These are phyloP conservation scores for Illadopsis cleaveri DNA, from an alignment of 2,113 vertebrate species.

Conservation along the genomic window DNA sequence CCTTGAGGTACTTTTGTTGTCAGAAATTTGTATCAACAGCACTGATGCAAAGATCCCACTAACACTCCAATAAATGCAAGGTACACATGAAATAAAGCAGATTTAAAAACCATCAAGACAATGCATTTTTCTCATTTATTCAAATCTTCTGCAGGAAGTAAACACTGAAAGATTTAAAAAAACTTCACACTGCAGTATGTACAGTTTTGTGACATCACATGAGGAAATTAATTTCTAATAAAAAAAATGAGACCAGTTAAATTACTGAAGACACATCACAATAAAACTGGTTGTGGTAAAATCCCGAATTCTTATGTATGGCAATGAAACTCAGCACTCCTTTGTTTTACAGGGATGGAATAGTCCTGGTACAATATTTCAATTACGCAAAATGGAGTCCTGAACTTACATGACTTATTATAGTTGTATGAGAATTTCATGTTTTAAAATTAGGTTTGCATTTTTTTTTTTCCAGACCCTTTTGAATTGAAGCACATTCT, in stretches of 20 bases:
- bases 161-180: slow-evolving; percentile 85
- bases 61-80: background rate
- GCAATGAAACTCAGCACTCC: slow-evolving; percentile 65
- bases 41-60: background rate
- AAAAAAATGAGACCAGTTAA: slow-evolving; percentile 76
- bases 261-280: slow-evolving; percentile 74
- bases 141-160: slow-evolving; percentile 86
- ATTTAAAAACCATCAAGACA: slow-evolving; percentile 71
- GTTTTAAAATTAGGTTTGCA: slow-evolving; percentile 64
- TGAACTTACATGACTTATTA: slow-evolving; percentile 66
- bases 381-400: slow-evolving; percentile 62
- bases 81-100: slow-evolving; percentile 54
- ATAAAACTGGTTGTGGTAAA: slow-evolving; percentile 76
- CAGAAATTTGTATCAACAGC: background rate
- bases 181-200: slow-evolving; percentile 84
- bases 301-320: slow-evolving; percentile 64
- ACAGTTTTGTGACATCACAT: slow-evolving; percentile 81
- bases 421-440: slow-evolving; percentile 53
- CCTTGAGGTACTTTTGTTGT: background rate
- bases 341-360: slow-evolving; percentile 53
- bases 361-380: slow-evolving; percentile 59
- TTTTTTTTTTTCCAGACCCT: slow-evolving; percentile 63
- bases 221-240: slow-evolving; percentile 79
- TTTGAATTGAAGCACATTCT: slow-evolving; percentile 80
- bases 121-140: slow-evolving; percentile 84